phyloP scores from a whole-genome alignment of 1,140 invertebrate species.

The Drosophila azteca region DNA sequence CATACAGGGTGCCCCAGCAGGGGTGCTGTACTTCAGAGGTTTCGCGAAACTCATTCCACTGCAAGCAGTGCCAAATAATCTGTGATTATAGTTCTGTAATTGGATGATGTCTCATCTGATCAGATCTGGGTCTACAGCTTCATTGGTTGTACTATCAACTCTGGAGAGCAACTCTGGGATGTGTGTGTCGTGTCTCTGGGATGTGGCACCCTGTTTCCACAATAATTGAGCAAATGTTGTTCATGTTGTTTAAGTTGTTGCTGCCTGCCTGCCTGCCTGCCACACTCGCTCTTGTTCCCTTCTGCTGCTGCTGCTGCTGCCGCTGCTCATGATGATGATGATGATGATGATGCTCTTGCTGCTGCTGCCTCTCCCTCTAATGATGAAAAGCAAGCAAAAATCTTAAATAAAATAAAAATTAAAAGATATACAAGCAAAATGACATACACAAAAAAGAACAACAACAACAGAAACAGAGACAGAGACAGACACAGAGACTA shows the following conservation, averaged over 20 bases:
- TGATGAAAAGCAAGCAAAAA: slow-evolving; percentile 69
- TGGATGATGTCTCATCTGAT: no score
- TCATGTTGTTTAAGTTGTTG: slow-evolving; percentile 40
- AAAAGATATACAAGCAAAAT: slow-evolving; percentile 52
- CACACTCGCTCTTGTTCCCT: no score
- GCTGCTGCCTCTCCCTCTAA: slow-evolving; percentile 13
- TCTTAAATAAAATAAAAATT: slow-evolving; percentile 34
- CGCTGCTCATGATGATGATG: slow-evolving; percentile 47
- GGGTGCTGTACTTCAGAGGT: no score
- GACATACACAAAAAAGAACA: slow-evolving; percentile 58
- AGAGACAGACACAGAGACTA: no score
- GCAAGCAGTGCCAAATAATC: no score
- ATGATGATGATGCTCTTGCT: slow-evolving; percentile 25
- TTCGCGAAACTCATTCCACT: no score
- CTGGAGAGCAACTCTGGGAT: no score
- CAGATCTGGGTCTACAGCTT: no score
- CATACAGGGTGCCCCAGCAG: slow-evolving; percentile 49
- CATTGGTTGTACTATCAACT: no score
- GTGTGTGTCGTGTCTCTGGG: no score
- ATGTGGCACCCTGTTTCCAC: slow-evolving; percentile 46
- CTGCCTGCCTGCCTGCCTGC: slow-evolving; percentile 23
- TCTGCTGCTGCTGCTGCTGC: slow-evolving; percentile 57
- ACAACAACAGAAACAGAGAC: slow-evolving; percentile 10
- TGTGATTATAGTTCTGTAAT: no score
- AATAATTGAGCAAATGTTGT: slow-evolving; percentile 71